phyloP scores from a whole-genome alignment of 2,797 vertebrate species.

The Okamejei kenojei region DNA sequence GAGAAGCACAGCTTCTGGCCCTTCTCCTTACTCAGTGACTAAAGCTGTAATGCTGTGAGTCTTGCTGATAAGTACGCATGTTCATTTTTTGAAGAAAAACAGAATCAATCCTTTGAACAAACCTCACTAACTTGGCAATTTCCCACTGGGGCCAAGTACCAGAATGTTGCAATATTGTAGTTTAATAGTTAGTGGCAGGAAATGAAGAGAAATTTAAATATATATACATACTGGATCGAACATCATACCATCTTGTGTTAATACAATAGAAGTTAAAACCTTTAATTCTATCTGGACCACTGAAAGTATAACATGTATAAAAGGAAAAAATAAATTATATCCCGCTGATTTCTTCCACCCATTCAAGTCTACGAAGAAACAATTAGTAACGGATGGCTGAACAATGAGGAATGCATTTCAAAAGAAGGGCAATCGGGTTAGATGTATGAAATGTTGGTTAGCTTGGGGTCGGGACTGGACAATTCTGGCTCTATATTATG shows the following conservation, averaged over 20 bases:
- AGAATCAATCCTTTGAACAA: not conserved
- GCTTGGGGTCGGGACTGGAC: not conserved
- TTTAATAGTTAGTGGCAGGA: not conserved
- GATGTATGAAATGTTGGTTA: not conserved
- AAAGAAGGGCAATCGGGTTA: not conserved
- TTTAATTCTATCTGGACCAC: not conserved
- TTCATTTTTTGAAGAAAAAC: not conserved
- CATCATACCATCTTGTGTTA: not conserved
- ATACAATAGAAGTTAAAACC: not conserved
- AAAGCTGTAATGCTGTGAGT: not conserved
- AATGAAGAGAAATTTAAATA: not conserved
- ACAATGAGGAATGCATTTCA: not conserved
- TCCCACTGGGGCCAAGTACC: not conserved
- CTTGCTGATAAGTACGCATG: not conserved
- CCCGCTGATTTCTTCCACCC: not conserved
- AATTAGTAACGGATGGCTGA: not conserved
- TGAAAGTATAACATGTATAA: not conserved
- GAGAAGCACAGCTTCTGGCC: not conserved
- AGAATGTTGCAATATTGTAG: not conserved
- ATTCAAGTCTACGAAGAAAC: not conserved
- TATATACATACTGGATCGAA: not conserved
- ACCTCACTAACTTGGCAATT: not conserved
- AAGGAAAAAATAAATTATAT: not conserved
- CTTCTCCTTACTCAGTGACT: not conserved
- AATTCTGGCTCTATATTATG: not conserved